Base-by-base conservation (phyloP, 2,888 invertebrate species). In the Anticlea derivata region DNA sequence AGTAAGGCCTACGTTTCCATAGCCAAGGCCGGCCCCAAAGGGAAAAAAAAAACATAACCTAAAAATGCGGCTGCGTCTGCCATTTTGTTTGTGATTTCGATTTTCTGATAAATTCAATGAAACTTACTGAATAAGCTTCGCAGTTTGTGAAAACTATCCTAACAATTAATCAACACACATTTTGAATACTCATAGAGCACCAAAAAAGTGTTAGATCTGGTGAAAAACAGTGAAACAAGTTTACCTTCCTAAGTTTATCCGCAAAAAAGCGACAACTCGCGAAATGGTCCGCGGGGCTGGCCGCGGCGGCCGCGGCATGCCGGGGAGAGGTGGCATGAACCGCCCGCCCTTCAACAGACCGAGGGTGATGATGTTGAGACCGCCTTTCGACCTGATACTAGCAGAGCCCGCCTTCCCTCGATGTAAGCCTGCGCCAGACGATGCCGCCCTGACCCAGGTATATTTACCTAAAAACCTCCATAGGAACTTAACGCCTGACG, bases 361-460 rank as follows among this genome's bases (percentile, higher is more conserved):
- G 1, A 73, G 89, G 22, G 77, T 86, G n/a, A 43, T 85, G 58
- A 78, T 86, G 90, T 83, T 78, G 52, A 91, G 96, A 23, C 96
- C 97, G 66, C 97, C 97, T 0, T 97, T 98, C 68, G 98, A 98
- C 76, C 88, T 97, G 51, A 95, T 96, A 1, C 86, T 97, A 23
- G 97, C 97, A 53, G 98, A 98, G 76, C 94, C 95, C 29, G 94
- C 95, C 0, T 99, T 99, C 74, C 98, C 97, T 0, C 92, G 96
- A 65, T 96, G 96, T 7, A 90, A 90, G 63, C 93, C 97, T 0
- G 93, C 93, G 0, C 92, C 95, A 0, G 98, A 98, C 70, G 99
- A 99, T 76, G 92, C 96, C 1, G 93, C 94, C 0, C 93, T 98
- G 27, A 97, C 97, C 10, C 94, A 95, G 88, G 95, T 95, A 87